Evolutionary conservation across 2,888 invertebrate species (phyloP).

Genomic region (Tinea semifulvella): DNA sequence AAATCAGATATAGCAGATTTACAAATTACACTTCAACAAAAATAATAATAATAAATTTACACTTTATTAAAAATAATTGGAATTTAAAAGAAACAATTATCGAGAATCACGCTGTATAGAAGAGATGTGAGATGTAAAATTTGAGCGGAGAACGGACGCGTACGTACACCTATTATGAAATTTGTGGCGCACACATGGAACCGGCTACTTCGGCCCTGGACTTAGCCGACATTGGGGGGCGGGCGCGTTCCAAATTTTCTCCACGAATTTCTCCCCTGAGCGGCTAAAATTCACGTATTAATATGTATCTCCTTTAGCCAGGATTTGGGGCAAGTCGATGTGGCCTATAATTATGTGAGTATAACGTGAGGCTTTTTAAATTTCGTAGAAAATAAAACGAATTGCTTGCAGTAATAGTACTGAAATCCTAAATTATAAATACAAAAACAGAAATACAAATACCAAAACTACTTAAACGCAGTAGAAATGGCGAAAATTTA

Average conservation of each 20-base stretch:
- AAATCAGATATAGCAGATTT: no score
- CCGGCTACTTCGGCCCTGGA: slow-evolving; percentile 28
- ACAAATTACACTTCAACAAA: no score
- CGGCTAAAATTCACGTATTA: slow-evolving; percentile 62
- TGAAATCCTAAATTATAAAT: no score
- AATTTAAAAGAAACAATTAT: no score
- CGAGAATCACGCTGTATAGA: slow-evolving; percentile 40
- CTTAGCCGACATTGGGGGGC: slow-evolving; percentile 43
- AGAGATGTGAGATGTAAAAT: slow-evolving; percentile 63
- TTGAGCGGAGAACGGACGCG: slow-evolving; percentile 49
- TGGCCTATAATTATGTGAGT: slow-evolving; percentile 37
- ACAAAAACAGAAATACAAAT: no score
- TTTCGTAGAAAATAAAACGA: slow-evolving; percentile 18
- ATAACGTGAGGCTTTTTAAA: slow-evolving; percentile 28
- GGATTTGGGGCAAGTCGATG: slow-evolving; percentile 42
- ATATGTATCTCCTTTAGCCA: slow-evolving; percentile 57
- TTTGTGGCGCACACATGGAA: slow-evolving; percentile 41
- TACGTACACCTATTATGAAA: slow-evolving; percentile 61
- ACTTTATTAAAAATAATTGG: no score
- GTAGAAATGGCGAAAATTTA: no score
- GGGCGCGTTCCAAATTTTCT: slow-evolving; percentile 44
- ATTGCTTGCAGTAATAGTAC: neutral
- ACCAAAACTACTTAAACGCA: no score
- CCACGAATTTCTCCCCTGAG: slow-evolving; percentile 37
- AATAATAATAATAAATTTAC: no score